Conservation (phyloP, 2,113 vertebrate species). For the Xiphorhynchus elegans region DNA sequence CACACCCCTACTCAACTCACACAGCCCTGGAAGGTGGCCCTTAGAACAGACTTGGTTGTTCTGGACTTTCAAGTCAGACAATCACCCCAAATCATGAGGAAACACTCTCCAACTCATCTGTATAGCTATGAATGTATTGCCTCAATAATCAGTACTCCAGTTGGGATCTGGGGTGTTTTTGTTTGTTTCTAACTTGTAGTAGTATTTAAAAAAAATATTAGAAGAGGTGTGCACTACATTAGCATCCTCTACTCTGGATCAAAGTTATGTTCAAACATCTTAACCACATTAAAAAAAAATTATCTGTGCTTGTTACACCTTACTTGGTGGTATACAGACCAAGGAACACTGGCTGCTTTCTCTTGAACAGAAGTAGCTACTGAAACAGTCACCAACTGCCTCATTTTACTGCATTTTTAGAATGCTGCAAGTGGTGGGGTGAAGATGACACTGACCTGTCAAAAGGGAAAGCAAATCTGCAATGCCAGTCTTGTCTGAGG, state of each 20-base stretch:
- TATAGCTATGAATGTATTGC: rapidly evolving
- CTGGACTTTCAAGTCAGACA: not conserved
- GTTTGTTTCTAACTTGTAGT: not conserved
- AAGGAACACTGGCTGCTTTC: not conserved
- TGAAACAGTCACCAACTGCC: not conserved
- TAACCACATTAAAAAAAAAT: not conserved
- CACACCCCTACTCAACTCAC: not conserved
- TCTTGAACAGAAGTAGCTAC: not conserved
- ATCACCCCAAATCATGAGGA: not conserved
- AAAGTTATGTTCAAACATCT: not conserved
- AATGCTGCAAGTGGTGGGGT: not conserved
- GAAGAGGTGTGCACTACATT: not conserved
- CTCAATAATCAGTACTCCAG: not conserved
- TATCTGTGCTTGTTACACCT: not conserved
- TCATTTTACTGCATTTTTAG: not conserved
- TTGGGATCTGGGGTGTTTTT: not conserved
- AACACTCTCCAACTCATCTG: not conserved
- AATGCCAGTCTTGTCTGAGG: not conserved
- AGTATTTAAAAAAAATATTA: not conserved
- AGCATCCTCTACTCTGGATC: not conserved
- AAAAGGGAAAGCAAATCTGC: not conserved
- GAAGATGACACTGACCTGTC: rapidly evolving
- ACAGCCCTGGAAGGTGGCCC: not conserved
- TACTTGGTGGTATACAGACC: not conserved
- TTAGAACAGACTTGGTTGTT: not conserved